Evolutionary conservation across 2,888 invertebrate species (phyloP).

Genomic region (Philaethria dido): DNA sequence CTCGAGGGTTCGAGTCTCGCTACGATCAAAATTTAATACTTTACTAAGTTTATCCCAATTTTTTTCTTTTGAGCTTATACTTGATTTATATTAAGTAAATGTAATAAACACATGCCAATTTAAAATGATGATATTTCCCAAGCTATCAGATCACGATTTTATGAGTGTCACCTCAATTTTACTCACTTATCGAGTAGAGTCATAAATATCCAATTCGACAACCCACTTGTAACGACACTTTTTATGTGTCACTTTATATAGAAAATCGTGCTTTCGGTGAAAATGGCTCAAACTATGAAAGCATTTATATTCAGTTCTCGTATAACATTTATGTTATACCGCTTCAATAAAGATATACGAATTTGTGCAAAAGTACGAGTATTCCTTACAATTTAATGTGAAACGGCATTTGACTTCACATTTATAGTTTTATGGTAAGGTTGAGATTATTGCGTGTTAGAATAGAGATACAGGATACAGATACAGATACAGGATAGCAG

Average conservation of each 20-base stretch:
- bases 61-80: no score
- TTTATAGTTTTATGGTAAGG: no score
- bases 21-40: no score
- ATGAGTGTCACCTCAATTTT: slow-evolving; percentile 17
- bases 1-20: no score
- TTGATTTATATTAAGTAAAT: no score
- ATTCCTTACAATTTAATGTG: slow-evolving; percentile 4
- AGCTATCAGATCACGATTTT: slow-evolving; percentile 6
- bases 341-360: slow-evolving; percentile 27
- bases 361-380: slow-evolving; percentile 22
- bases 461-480: no score
- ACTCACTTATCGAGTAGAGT: slow-evolving; percentile 9
- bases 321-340: slow-evolving; percentile 27
- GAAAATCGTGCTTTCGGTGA: slow-evolving; percentile 19
- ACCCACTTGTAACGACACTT: slow-evolving; percentile 19
- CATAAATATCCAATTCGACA: slow-evolving; percentile 23
- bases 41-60: no score
- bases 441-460: no score
- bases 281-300: slow-evolving; percentile 23
- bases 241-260: slow-evolving; percentile 22
- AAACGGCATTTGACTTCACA: not conserved
- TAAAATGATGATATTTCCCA: not conserved
- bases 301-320: slow-evolving; percentile 34
- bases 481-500: no score
- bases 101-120: not conserved